phyloP scores from a whole-genome alignment of 2,797 vertebrate species.

The Pygocentrus nattereri region DNA sequence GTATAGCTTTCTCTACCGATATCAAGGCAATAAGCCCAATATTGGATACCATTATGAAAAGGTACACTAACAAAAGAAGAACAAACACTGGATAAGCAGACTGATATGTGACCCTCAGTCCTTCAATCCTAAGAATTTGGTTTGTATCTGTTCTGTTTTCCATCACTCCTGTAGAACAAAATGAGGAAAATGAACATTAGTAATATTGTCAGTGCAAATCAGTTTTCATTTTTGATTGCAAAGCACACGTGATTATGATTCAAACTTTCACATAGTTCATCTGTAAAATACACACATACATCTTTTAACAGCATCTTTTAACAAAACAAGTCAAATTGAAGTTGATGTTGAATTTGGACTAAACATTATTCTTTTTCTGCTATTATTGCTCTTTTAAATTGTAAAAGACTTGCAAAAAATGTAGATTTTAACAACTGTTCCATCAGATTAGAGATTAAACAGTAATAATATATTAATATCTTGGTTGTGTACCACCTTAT shows the following conservation, averaged over 20 bases:
- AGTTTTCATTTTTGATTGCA: too few species aligned
- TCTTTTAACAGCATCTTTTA: too few species aligned
- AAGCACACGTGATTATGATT: too few species aligned
- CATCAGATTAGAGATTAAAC: too few species aligned
- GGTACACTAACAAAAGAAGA: slow-evolving; percentile 61
- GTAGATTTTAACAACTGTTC: neutral
- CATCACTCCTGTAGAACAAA: slow-evolving; percentile 55
- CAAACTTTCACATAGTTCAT: neutral
- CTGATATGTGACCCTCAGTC: slow-evolving; percentile 52
- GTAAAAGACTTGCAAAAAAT: too few species aligned
- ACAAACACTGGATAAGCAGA: slow-evolving; percentile 55
- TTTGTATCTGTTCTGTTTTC: slow-evolving; percentile 60
- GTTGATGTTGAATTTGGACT: too few species aligned
- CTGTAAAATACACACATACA: neutral
- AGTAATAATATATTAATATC: too few species aligned
- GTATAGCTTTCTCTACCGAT: slow-evolving; percentile 67
- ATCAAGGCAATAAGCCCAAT: slow-evolving; percentile 66
- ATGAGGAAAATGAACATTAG: neutral
- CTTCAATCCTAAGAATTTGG: slow-evolving; percentile 62
- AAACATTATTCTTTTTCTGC: too few species aligned
- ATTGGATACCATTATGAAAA: slow-evolving; percentile 67
- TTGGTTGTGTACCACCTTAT: neutral
- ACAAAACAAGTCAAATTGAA: too few species aligned
- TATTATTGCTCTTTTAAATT: too few species aligned
- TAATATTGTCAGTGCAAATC: too few species aligned